Conservation (phyloP, 2,113 vertebrate species). For the Odontophorus gujanensis region DNA sequence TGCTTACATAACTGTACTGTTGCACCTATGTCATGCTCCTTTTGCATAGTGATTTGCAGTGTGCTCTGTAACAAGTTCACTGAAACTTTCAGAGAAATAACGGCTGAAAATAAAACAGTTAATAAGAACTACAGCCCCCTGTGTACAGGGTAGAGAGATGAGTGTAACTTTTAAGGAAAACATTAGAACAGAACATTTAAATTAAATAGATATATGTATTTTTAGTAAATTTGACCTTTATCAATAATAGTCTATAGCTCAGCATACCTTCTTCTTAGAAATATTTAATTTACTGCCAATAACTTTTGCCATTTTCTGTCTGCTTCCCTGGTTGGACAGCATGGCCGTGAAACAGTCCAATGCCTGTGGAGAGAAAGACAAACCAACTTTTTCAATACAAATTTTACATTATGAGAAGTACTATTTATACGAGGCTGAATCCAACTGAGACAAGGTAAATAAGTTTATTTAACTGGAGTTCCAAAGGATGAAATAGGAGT, state of each 20-base stretch:
- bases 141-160: neutral
- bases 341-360: slow-evolving; percentile 97
- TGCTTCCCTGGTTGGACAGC: slow-evolving; percentile 84
- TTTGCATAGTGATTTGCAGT: neutral
- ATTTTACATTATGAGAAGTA: neutral
- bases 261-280: slow-evolving; percentile 91
- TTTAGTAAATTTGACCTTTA: too few relatives aligned
- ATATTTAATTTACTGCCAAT: slow-evolving; percentile 96
- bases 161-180: neutral
- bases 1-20: neutral
- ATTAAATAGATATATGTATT: too few relatives aligned
- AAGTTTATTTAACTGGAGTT: neutral
- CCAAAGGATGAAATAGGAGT: neutral
- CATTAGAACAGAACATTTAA: neutral
- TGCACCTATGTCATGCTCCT: neutral
- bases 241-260: too few relatives aligned
- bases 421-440: neutral
- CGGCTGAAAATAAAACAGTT: neutral
- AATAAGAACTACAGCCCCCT: neutral
- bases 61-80: neutral
- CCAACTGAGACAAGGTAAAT: neutral
- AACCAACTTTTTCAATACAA: neutral
- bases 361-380: slow-evolving; percentile 79
- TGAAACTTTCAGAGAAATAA: neutral
- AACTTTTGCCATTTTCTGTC: slow-evolving; percentile 88